Evolutionary conservation across 2,797 vertebrate species (phyloP).

Genomic region (Apodemus agrarius): DNA sequence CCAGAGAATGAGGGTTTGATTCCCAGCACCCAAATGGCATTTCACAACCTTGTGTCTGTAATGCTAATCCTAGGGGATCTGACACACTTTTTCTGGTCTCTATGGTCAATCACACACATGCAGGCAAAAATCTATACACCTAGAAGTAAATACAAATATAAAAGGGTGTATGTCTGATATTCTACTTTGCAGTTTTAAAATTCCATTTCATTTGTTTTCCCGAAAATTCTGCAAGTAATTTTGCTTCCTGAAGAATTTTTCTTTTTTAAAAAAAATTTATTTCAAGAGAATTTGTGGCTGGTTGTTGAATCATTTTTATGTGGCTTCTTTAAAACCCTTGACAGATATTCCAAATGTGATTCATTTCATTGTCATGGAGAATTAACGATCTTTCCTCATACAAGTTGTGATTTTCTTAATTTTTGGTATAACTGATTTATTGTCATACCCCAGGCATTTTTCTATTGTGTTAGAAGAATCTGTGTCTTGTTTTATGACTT

Average conservation of each 20-base stretch:
- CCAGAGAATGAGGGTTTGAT: neutral
- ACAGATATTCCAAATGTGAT: constrained; percentile 33
- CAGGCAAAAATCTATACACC: neutral
- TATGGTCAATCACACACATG: neutral
- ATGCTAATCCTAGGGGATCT: neutral
- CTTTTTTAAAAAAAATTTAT: neutral
- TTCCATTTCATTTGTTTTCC: constrained; percentile 3
- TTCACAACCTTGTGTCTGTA: neutral
- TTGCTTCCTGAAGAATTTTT: neutral
- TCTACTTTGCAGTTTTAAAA: neutral
- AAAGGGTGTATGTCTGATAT: neutral
- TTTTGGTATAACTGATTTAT: neutral
- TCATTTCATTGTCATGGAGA: neutral
- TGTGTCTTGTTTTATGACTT: neutral
- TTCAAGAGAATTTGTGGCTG: constrained; percentile 15
- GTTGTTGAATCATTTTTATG: neutral
- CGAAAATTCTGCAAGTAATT: neutral
- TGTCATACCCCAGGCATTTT: neutral
- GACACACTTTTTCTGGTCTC: neutral
- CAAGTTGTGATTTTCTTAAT: constrained; percentile 51
- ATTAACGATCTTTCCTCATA: constrained; percentile 39
- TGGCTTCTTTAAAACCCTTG: constrained; percentile 32
- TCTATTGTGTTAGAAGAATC: neutral
- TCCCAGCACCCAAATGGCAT: neutral
- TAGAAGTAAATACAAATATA: neutral